Conservation (phyloP, 1,140 invertebrate species). For the Antheraea mylitta region DNA sequence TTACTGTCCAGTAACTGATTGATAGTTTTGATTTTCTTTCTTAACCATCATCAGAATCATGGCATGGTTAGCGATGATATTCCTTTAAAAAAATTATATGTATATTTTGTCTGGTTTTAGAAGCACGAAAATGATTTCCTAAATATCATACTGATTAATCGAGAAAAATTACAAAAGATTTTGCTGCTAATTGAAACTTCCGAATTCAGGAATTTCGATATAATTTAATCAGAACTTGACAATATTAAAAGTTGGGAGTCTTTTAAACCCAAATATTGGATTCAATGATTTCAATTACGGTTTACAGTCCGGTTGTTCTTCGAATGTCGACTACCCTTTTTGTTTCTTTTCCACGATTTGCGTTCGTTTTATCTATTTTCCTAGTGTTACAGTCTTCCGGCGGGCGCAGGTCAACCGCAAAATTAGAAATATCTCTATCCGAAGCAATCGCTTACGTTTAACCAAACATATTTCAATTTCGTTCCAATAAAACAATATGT, state of each 20-base stretch:
- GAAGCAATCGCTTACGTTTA: conserved; percentile 39
- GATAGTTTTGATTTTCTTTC: too few species aligned
- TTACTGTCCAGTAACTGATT: too few species aligned
- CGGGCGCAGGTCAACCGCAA: conserved; percentile 60
- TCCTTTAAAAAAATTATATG: too few species aligned
- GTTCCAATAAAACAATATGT: conserved; percentile 9
- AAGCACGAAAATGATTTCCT: too few species aligned
- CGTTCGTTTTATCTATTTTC: conserved; percentile 62
- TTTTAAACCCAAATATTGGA: conserved; percentile 23
- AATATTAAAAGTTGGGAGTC: conserved; percentile 6
- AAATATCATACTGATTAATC: neutral
- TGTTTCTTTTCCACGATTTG: conserved; percentile 58
- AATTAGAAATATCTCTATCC: conserved; percentile 74
- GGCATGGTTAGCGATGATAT: too few species aligned
- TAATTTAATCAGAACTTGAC: conserved; percentile 17
- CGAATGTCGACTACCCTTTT: conserved; percentile 38
- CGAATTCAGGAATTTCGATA: neutral
- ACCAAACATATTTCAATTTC: conserved; percentile 16
- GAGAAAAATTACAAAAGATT: neutral
- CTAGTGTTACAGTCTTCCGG: conserved; percentile 42
- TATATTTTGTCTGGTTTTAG: too few species aligned
- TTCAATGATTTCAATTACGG: conserved; percentile 48
- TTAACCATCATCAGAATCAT: too few species aligned
- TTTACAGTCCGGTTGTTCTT: conserved; percentile 30
- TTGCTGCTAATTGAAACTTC: neutral